These are phyloP conservation scores for Tinea pellionella DNA, from an alignment of 2,888 invertebrate genomes.

Conservation along the genomic window DNA sequence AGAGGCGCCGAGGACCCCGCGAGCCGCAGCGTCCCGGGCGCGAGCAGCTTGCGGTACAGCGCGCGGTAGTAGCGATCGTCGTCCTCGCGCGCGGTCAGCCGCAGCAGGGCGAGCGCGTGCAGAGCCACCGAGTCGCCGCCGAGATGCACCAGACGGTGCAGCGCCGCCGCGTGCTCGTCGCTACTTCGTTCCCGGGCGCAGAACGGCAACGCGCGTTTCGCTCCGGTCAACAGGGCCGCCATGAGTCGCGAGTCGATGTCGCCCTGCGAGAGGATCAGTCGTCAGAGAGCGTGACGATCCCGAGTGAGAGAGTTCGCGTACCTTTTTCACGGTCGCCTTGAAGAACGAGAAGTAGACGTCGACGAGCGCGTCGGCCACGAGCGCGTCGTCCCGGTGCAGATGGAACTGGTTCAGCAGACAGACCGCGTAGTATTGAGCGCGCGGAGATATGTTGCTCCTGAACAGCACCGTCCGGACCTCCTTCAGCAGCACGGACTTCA, in stretches of 20 bases:
- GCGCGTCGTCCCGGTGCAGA: conserved; percentile 76
- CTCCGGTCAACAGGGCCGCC: conserved; percentile 81
- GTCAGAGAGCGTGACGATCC: conserved; percentile 36
- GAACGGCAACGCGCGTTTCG: conserved; percentile 81
- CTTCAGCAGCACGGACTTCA: conserved; percentile 87
- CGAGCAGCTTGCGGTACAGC: conserved; percentile 87
- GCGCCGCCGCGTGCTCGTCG: conserved; percentile 72
- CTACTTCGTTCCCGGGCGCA: background rate
- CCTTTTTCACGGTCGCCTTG: conserved; percentile 51
- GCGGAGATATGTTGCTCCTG: conserved; percentile 82
- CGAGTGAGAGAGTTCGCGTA: conserved; percentile 38
- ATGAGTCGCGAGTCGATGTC: conserved; percentile 83
- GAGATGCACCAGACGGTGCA: conserved; percentile 81
- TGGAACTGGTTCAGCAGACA: conserved; percentile 91
- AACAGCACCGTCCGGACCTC: conserved; percentile 94
- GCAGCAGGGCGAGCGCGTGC: conserved; percentile 63
- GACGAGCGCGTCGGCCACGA: conserved; percentile 86
- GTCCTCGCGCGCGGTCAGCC: conserved; percentile 35
- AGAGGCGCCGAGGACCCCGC: conserved; percentile 80
- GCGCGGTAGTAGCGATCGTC: conserved; percentile 81
- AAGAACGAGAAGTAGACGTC: conserved; percentile 93
- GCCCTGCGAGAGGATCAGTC: conserved; percentile 43
- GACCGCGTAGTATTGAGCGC: conserved; percentile 93
- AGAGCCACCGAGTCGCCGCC: conserved; percentile 62
- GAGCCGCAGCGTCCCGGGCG: conserved; percentile 76